Percentiles rank a stretch among this genome's conserved stretches.
phyloP scores from a whole-genome alignment of 2,888 invertebrate species.

The Drosophila tripunctata region DNA sequence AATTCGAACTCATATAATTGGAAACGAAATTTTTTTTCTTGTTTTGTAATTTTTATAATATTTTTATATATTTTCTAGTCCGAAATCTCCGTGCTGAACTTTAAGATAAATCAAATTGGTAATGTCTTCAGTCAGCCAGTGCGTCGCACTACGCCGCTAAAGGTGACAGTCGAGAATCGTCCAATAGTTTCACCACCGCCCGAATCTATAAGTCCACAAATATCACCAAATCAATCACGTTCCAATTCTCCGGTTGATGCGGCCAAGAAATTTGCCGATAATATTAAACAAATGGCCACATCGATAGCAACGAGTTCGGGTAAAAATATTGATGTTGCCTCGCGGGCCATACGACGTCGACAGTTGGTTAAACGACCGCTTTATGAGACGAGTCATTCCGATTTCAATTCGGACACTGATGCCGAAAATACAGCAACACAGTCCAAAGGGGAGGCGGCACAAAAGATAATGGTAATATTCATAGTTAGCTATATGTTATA shows the following conservation, averaged over 20 bases:
- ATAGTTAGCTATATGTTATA: background rate
- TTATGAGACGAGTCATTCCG: background rate
- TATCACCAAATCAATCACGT: too few relatives aligned
- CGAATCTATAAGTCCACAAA: background rate
- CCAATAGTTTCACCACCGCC: background rate
- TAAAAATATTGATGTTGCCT: too few relatives aligned
- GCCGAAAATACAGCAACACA: background rate
- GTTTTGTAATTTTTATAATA: background rate
- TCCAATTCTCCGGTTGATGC: too few relatives aligned
- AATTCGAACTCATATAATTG: too few relatives aligned
- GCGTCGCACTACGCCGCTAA: background rate
- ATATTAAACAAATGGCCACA: background rate
- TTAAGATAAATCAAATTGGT: constrained; percentile 27
- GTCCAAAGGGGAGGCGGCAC: background rate
- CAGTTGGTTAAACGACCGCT: background rate
- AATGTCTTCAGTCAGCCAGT: constrained; percentile 17
- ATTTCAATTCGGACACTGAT: constrained; percentile 27
- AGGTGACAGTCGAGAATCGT: background rate
- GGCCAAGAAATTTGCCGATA: background rate
- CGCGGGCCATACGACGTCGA: background rate
- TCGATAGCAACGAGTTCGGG: background rate
- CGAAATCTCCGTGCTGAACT: constrained; percentile 14
- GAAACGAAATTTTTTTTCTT: too few relatives aligned
- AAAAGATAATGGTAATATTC: background rate
- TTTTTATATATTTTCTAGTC: background rate